Evolutionary conservation across 2,888 invertebrate genomes (phyloP).

Genomic region (Campoplex nolae): DNA sequence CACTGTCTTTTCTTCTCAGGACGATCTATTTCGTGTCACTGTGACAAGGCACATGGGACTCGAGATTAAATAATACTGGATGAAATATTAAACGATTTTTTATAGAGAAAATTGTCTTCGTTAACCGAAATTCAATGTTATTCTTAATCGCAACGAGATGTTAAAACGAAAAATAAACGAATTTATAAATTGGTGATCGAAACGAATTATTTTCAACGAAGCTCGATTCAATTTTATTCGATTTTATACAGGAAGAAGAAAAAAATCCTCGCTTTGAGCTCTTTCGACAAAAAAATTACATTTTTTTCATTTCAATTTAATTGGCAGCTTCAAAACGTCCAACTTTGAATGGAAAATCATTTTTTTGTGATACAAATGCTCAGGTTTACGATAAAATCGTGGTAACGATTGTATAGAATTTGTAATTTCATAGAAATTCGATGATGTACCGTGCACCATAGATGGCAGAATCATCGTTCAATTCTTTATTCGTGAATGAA

Average conservation of each 20-base stretch:
- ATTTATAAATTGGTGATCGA: neutral
- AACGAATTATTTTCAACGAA: neutral
- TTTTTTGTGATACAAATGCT: no score
- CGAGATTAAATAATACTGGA: slow-evolving; percentile 20
- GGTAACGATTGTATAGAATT: no score
- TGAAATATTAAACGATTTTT: neutral
- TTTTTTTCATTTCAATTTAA: neutral
- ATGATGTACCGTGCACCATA: no score
- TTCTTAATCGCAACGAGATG: neutral
- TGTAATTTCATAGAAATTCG: no score
- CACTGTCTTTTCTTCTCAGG: slow-evolving; percentile 21
- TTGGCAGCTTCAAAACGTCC: neutral
- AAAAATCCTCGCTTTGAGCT: no score
- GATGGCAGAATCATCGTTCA: no score
- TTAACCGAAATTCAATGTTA: neutral
- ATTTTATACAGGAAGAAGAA: no score
- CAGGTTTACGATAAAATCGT: no score
- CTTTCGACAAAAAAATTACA: neutral
- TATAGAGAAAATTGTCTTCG: no score
- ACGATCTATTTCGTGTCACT: slow-evolving; percentile 44
- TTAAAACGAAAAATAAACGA: neutral
- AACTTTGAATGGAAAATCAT: neutral
- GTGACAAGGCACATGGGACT: slow-evolving; percentile 37
- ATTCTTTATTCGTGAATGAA: no score
- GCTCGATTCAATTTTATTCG: neutral